Evolutionary conservation across 2,888 invertebrate genomes (phyloP), one percentile per base, ranked within the genome.

Genomic region (Platycheirus albimanus): DNA sequence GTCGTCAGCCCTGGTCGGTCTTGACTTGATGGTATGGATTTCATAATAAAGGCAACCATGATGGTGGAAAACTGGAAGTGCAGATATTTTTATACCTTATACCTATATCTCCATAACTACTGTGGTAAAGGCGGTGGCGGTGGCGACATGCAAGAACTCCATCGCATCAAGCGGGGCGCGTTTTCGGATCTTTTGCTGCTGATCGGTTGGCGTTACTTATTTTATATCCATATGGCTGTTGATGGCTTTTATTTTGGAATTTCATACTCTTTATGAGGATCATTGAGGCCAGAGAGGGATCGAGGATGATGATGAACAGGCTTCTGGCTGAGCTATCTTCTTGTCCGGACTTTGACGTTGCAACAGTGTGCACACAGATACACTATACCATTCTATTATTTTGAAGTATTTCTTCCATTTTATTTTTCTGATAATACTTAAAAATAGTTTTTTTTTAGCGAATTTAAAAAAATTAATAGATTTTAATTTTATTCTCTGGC

Each of bases 281-380:
- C 67, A 69, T 47, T 70, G 38, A 58, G 20, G 64, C 70, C 64
- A 70, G 76, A 66, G 61, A 71, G 71, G 64, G 66, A 81, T 81
- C 76, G 74, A 72, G 36, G n/a, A 71, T 41, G 61, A 76, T 81
- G 64, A 70, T 76, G 66, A 76, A 66, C 58, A 47, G 76, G 54
- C 79, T 72, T 79, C 63, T 49, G 6, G 33, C 19, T 43, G 56
- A 66, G 41, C 56, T 11, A 49, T 58, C 41, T 66, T 56, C 66
- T 49, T 58, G 24, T 61, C n/a, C 28, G 19, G 28, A 51, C 13
- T 49, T 61, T 74, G 61, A 58, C 54, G 36, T 47, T 74, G 54
- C 38, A 74, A 38, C 33, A 20, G 61, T 58, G 41, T 24, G 41
- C 36, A 56, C 38, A 38, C 36, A 33, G 4, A 52, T 6, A 54